Evolutionary conservation across 1,140 invertebrate species (phyloP), one percentile per base, ranked within the genome.

Genomic region (Papilio machaon): DNA sequence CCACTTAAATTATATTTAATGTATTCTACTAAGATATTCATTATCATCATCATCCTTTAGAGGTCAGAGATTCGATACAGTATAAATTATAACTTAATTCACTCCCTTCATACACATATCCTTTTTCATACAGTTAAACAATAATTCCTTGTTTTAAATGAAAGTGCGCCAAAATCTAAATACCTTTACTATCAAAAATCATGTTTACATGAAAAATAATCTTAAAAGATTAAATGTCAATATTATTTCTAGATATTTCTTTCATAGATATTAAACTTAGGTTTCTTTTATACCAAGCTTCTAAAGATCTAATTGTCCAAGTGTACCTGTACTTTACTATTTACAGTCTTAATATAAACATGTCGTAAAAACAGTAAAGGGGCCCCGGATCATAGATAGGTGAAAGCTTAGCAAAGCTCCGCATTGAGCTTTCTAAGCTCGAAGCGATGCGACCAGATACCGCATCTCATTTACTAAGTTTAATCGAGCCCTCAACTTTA

Each of bases 401-500:
- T 77, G 82, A 82, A 82, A 82, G 73, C 75, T 77, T 19, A 1
- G 64, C 30, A 15, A 35, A 35, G 23, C 64, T 70, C 76, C 19
- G 78, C 84, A 80, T 83, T 84, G 76, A 82, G 81, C 84, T 85
- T 80, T 83, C 81, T 79, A 84, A 70, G 67, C 64, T 82, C 75
- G 30, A 74, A 82, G 81, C 81, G 82, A 78, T 78, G 76, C 52
- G 49, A 76, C 74, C 54, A 30, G 76, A 82, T 83, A 86, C 84
- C 85, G 85, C 85, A 84, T 86, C 85, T 86, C 85, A 86, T 86
- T 86, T 85, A 85, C 84, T 75, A 47, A 67, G 73, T 75, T 85
- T 83, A 83, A 85, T 86, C 83, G 82, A 83, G 58, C 80, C 85
- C 67, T 80, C 73, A 64, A 78, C 76, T 78, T 67, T 60, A 64